These are phyloP conservation scores for Phylloscopus whistleri DNA, from an alignment of 2,113 vertebrate species.

Conservation along the genomic window DNA sequence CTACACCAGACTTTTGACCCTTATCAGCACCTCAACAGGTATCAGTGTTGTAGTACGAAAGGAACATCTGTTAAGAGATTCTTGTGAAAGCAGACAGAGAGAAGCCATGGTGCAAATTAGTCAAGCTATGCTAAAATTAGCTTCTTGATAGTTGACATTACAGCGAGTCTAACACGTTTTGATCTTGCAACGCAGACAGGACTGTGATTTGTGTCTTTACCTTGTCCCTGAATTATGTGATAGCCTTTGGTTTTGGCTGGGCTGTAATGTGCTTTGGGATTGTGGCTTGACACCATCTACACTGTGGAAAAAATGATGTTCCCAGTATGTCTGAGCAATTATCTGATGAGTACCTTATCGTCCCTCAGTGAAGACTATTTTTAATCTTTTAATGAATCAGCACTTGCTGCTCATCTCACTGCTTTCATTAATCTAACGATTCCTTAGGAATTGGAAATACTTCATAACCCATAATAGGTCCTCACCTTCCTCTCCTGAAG, in stretches of 20 bases:
- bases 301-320: not conserved
- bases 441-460: not conserved
- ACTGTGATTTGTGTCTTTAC: not conserved
- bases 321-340: not conserved
- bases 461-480: not conserved
- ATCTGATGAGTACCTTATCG: not conserved
- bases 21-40: not conserved
- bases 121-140: not conserved
- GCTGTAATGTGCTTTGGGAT: constrained; percentile 20
- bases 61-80: not conserved
- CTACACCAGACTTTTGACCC: not conserved
- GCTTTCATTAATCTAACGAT: not conserved
- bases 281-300: not conserved
- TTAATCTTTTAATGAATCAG: not conserved
- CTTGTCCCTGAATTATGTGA: not conserved
- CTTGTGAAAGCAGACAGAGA: not conserved
- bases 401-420: not conserved
- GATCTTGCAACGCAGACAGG: not conserved
- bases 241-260: not conserved
- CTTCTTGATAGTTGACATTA: not conserved
- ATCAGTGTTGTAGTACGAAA: not conserved
- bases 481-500: not conserved
- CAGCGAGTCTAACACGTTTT: not conserved
- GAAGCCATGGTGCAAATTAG: not conserved
- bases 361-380: not conserved